These are phyloP conservation scores for Lamellibrachia luymesi DNA, from an alignment of 1,140 invertebrate genomes.

Conservation along the genomic window DNA sequence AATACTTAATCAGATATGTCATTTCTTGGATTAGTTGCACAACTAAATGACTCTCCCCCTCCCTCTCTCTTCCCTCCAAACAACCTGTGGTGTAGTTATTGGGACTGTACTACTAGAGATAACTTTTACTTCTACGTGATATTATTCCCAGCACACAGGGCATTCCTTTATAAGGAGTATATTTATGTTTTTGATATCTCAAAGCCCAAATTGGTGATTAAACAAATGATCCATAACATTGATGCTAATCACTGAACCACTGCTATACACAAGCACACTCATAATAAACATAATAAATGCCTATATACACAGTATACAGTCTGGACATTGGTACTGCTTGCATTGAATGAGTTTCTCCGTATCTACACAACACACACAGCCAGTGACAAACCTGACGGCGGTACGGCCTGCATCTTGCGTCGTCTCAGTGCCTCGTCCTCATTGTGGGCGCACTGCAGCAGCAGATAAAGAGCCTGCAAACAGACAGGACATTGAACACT, in stretches of 20 bases:
- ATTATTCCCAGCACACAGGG: no score
- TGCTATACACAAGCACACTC: background rate
- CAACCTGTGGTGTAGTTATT: no score
- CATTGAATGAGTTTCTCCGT: background rate
- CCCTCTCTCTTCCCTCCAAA: no score
- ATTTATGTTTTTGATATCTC: no score
- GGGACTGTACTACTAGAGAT: no score
- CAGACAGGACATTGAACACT: conserved; percentile 10
- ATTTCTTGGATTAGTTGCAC: no score
- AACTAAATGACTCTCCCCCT: no score
- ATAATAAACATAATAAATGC: conserved; percentile 3
- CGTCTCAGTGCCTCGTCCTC: conserved; percentile 83
- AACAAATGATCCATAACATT: no score
- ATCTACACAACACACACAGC: background rate
- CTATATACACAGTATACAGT: background rate
- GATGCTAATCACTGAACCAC: background rate
- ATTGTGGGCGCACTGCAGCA: conserved; percentile 93
- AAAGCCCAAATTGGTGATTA: no score
- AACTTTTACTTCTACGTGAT: no score
- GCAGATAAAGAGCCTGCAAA: conserved; percentile 78
- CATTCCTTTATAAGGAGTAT: no score
- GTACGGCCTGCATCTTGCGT: conserved; percentile 74
- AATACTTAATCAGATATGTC: no score
- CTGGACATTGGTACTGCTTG: background rate
- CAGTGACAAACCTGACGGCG: conserved; percentile 58